phyloP scores from a whole-genome alignment of 2,797 vertebrate genomes.

The Paedocypris micromegethes region DNA sequence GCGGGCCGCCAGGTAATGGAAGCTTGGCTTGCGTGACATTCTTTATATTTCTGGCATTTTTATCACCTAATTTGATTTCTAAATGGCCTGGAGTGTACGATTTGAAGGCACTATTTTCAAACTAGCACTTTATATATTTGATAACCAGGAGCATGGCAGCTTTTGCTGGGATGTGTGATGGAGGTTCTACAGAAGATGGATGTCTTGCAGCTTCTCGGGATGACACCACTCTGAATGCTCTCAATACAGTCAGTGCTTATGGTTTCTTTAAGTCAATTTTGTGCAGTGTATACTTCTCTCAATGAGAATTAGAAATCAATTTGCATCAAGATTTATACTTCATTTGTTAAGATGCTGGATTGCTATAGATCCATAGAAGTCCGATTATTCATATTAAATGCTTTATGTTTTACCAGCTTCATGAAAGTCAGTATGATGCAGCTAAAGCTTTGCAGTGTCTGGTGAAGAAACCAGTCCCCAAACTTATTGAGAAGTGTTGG shows the following conservation, averaged over 20 bases:
- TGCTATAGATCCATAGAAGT: too few species aligned
- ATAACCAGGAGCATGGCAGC: constrained; percentile 95
- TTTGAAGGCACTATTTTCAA: constrained; percentile 7
- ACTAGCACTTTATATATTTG: constrained; percentile 21
- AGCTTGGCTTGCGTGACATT: neutral
- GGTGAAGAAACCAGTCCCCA: constrained; percentile 98
- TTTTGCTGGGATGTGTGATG: constrained; percentile 98
- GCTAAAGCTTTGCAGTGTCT: constrained; percentile 96
- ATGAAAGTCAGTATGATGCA: constrained; percentile 93
- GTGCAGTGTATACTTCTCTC: neutral
- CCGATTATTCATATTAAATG: too few species aligned
- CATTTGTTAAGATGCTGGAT: neutral
- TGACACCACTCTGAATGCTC: constrained; percentile 93
- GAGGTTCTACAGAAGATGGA: constrained; percentile 95
- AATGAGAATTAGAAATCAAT: neutral
- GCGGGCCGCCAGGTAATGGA: constrained; percentile 85
- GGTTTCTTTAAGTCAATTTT: neutral
- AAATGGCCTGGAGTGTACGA: constrained; percentile 12
- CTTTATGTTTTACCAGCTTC: constrained; percentile 70
- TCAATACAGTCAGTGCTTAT: constrained; percentile 81
- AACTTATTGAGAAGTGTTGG: constrained; percentile 97
- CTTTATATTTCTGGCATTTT: constrained; percentile 7
- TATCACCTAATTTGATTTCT: neutral
- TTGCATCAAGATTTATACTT: neutral
- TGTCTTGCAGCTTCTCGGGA: constrained; percentile 96